Percentiles rank a stretch among this genome's conserved stretches.
These are phyloP conservation scores for Colistium nudipinnis DNA, from an alignment of 2,113 vertebrate genomes.

Conservation along the genomic window DNA sequence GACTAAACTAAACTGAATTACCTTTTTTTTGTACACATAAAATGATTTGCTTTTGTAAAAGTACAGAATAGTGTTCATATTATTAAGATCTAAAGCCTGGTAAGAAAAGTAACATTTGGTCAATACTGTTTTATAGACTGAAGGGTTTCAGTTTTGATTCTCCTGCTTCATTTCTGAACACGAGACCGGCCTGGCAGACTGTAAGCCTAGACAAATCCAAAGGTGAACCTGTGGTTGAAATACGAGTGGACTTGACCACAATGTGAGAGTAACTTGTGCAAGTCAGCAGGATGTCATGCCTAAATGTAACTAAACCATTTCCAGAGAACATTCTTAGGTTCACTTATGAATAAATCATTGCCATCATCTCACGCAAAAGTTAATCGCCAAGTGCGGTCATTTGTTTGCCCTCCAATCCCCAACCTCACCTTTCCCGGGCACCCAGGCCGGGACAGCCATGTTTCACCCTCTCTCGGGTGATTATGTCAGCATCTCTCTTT, in stretches of 20 bases:
- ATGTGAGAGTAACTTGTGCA: background rate
- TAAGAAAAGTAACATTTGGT: background rate
- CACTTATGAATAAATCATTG: background rate
- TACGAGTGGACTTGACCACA: background rate
- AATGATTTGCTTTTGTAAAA: conserved; percentile 5
- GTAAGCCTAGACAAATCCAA: background rate
- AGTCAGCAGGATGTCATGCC: background rate
- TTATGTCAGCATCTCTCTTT: conserved; percentile 23
- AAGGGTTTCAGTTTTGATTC: background rate
- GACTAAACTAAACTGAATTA: background rate
- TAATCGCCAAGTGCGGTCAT: conserved; percentile 32
- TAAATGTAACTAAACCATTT: background rate
- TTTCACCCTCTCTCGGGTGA: conserved; percentile 49
- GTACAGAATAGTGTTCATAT: no score
- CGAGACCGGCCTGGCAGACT: background rate
- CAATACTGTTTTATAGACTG: background rate
- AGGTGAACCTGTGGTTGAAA: background rate
- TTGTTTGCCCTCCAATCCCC: conserved; percentile 52
- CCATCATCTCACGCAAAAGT: conserved; percentile 21
- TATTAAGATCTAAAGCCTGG: no score
- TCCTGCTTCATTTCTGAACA: background rate
- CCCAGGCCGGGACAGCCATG: conserved; percentile 8
- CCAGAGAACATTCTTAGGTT: background rate
- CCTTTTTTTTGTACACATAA: background rate
- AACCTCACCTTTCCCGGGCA: conserved; percentile 6